phyloP scores from a whole-genome alignment of 2,113 vertebrate species.

The Pygoscelis adeliae region DNA sequence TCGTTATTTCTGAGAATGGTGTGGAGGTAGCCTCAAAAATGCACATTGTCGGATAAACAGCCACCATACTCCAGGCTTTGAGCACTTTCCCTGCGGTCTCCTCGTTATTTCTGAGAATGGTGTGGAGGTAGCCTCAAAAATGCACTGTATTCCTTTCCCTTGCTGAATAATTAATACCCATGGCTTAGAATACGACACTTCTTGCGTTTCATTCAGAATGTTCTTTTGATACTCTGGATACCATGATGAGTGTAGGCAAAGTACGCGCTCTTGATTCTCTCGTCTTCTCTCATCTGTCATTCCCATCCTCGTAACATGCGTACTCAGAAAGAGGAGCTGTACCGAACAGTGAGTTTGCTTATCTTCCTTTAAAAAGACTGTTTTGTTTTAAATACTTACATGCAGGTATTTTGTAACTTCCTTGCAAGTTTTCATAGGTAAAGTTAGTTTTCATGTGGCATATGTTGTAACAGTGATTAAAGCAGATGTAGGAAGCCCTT shows the following conservation, averaged over 20 bases:
- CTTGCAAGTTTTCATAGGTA: background rate
- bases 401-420: background rate
- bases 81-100: slow-evolving; percentile 25
- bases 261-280: background rate
- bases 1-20: slow-evolving; percentile 1
- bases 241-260: background rate
- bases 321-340: background rate
- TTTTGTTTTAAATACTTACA: background rate
- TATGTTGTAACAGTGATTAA: background rate
- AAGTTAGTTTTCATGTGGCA: background rate
- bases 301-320: background rate
- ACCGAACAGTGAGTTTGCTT: background rate
- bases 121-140: slow-evolving; percentile 18
- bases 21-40: slow-evolving; percentile 25
- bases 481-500: background rate
- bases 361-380: background rate
- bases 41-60: background rate
- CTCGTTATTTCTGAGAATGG: slow-evolving; percentile 2
- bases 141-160: slow-evolving; percentile 36
- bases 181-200: slow-evolving; percentile 25
- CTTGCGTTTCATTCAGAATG: slow-evolving; percentile 5
- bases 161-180: slow-evolving; percentile 35
- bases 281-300: slow-evolving; percentile 9
- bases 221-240: background rate
- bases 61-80: background rate